Evolutionary conservation across 2,888 invertebrate genomes (phyloP).

Genomic region (Cylloceria caligata): DNA sequence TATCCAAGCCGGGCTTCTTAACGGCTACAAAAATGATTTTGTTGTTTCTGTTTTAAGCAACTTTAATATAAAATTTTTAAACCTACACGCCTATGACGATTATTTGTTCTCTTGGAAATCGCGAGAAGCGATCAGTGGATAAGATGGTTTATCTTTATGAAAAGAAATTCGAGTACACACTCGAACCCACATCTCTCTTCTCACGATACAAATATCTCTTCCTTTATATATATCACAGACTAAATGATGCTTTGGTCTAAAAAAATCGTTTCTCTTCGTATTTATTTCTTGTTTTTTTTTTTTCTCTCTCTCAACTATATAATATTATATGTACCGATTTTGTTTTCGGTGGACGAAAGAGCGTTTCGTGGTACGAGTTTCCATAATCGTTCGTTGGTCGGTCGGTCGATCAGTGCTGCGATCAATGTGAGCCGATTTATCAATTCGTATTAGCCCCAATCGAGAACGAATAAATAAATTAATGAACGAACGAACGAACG

Average conservation of each 20-base stretch:
- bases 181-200: constrained; percentile 71
- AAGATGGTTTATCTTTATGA: constrained; percentile 14
- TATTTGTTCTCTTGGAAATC: constrained; percentile 60
- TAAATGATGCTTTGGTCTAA: constrained; percentile 84
- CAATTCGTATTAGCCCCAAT: too few species aligned
- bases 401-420: constrained; percentile 24
- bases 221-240: constrained; percentile 83
- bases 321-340: constrained; percentile 58
- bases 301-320: constrained; percentile 55
- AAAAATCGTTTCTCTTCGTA: constrained; percentile 65
- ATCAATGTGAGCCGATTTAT: constrained; percentile 20
- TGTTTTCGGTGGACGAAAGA: constrained; percentile 61
- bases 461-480: too few species aligned
- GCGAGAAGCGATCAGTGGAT: constrained; percentile 61
- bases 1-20: constrained; percentile 54
- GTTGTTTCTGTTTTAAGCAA: constrained; percentile 60
- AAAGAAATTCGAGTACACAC: constrained; percentile 39
- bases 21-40: constrained; percentile 58
- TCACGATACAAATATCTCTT: constrained; percentile 77
- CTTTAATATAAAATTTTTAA: constrained; percentile 67
- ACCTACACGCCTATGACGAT: constrained; percentile 67
- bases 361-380: constrained; percentile 55
- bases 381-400: constrained; percentile 58
- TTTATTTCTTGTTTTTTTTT: constrained; percentile 59
- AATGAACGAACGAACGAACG: too few species aligned